Base-by-base conservation (phyloP, 2,113 vertebrate species). In the Butorides virescens region DNA sequence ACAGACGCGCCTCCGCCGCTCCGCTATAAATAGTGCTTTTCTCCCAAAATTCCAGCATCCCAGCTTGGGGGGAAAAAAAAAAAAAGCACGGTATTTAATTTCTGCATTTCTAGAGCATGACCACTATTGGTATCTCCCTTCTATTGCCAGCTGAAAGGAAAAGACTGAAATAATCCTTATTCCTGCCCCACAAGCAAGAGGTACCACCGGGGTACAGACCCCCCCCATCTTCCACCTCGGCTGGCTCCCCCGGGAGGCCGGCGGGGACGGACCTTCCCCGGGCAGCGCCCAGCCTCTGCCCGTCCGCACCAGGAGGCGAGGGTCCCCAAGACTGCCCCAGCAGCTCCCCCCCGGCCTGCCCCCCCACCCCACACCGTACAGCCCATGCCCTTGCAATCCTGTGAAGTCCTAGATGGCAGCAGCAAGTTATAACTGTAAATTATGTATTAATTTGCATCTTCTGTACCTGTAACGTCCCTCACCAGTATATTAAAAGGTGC, bases 321-420 rank as follows among this genome's bases (percentile, higher is more conserved):
- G 7, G 66, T 26, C 22, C 81, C 86, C 44, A 21, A 3, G 62
- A 55, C 50, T 8, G 17, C 44, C 59, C 1, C 34, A 20, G 91
- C 81, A 32, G 3, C 23, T 29, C n/a, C 73, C 50, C 49, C 52
- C 0, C 0, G 3, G 9, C n/a, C 78, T 83, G 62, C 34, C 72
- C 49, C 66, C 14, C 5, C 2, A 15, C 15, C 76, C 14, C 10
- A 5, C 2, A 7, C 1, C 23, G 42, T 3, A 15, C 0, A 29
- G 17, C n/a, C 36, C 26, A 8, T 14, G 63, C 47, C 56, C 15
- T 39, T 15, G 30, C 14, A 65, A 89, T 39, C 23, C 62, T 29
- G 32, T 11, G 19, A 14, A 15, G 10, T 34, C 9, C 30, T 27
- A 3, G 3, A 10, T 0, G 7, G 65, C 2, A 37, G n/a, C 44